Evolutionary conservation across 1,140 invertebrate species (phyloP), one percentile per base, ranked within the genome.

Genomic region (Drosophila mayri): DNA sequence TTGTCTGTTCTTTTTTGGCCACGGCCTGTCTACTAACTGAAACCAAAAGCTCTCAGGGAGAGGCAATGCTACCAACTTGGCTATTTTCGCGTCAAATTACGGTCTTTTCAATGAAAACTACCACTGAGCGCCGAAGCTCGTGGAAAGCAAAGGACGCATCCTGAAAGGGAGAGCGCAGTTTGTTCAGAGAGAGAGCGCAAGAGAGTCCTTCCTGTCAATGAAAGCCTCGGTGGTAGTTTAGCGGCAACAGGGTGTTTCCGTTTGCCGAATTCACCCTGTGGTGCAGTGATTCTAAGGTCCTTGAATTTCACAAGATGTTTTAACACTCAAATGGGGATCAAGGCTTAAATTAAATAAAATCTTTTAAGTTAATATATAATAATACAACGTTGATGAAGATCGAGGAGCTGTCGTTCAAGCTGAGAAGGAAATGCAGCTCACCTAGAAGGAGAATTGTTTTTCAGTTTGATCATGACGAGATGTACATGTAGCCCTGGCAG

Each of bases 11-110:
- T 72, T 58, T 68, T 64, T 72, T 61, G 58, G 59, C 67, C 57
- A 78, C 76, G 40, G 68, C 61, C 66, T 66, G 79, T 87, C 76
- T 64, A 76, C 66, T 71, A 82, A 83, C 81, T 75, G 59, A 85
- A 63, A 43, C 20, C 22, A 16, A 55, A 55, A 54, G 52, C 52
- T 37, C 35, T n/a, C 2, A 16, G 52, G 16, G 44, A 25, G 22
- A 54, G 14, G 14, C 14, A 38, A 22, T 11, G 20, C 18, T 22
- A 20, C 32, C 52, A 38, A 52, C 30, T 20, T 52, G 28, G 50
- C 30, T 35, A 16, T 35, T 52, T 52, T 20, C 18, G 32, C 30
- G 50, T 35, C 32, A 20, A 14, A 18, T 52, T 14, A 10, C 4
- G 18, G 38, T 16, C 16, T 52, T 32, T 28, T 49, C 46, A 49